phyloP scores from a whole-genome alignment of 2,888 invertebrate species.

The Pheosia gnoma region DNA sequence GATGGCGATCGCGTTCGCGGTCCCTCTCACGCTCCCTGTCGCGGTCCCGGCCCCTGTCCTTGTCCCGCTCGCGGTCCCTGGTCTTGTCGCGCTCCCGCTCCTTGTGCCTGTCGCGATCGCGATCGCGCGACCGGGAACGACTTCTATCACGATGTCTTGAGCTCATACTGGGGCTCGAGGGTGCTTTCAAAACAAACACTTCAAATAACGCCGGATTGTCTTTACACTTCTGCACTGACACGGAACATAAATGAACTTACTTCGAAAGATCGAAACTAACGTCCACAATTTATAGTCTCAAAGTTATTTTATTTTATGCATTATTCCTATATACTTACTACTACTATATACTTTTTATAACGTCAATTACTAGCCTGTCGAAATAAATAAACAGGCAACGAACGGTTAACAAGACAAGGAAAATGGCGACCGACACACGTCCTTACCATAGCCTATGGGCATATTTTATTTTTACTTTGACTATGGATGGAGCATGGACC shows the following conservation, averaged over 20 bases:
- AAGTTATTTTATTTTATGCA: no score
- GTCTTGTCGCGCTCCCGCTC: conserved; percentile 64
- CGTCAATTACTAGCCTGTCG: no score
- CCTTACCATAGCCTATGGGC: no score
- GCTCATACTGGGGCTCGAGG: conserved; percentile 64
- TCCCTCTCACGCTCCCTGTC: conserved; percentile 60
- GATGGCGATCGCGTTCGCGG: conserved; percentile 58
- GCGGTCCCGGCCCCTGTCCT: conserved; percentile 51
- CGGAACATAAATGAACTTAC: no score
- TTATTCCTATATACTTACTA: no score
- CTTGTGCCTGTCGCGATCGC: conserved; percentile 52
- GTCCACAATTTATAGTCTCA: no score
- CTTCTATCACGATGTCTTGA: conserved; percentile 82
- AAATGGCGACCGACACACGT: background rate
- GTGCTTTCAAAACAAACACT: background rate
- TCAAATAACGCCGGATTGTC: background rate
- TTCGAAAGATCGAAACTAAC: no score
- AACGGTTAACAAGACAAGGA: background rate
- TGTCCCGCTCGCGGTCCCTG: conserved; percentile 53
- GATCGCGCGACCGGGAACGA: conserved; percentile 70
- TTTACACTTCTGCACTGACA: no score
- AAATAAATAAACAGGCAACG: no score
- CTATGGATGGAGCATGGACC: no score
- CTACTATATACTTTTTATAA: no score
- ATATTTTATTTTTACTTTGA: no score